Evolutionary conservation across 2,888 invertebrate species (phyloP).

Genomic region (Isotomurus palustris): DNA sequence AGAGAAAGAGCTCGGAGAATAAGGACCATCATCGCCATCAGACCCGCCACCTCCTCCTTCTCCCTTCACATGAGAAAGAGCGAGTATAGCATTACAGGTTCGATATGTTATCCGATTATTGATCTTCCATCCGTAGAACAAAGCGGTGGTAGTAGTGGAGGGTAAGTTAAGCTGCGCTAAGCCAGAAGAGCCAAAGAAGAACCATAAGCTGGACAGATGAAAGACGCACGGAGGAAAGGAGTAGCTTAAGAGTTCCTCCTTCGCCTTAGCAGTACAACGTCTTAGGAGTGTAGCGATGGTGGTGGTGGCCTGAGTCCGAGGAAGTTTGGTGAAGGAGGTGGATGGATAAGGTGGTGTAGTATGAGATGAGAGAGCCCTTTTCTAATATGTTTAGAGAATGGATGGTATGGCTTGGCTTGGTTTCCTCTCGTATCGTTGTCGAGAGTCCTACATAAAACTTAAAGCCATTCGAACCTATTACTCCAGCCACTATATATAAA

Average conservation of each 20-base stretch:
- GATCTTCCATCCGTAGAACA: slow-evolving; percentile 16
- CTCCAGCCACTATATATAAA: slow-evolving; percentile 14
- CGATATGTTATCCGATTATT: slow-evolving; percentile 19
- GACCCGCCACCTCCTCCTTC: no score
- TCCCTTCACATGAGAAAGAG: neutral
- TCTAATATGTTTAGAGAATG: no score
- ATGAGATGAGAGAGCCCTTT: no score
- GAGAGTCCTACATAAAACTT: slow-evolving; percentile 9
- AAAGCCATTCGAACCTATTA: slow-evolving; percentile 13
- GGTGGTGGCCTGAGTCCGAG: no score
- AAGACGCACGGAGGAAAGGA: slow-evolving; percentile 18
- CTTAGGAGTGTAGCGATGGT: neutral
- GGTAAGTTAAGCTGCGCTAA: slow-evolving; percentile 16
- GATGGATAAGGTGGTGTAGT: no score
- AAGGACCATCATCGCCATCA: no score
- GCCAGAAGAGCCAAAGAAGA: slow-evolving; percentile 16
- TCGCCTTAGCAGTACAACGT: neutral
- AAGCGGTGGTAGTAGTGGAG: neutral
- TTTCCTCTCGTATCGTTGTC: no score
- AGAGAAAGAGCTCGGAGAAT: no score
- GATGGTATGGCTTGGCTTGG: neutral
- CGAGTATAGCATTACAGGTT: slow-evolving; percentile 17
- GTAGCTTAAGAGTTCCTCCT: neutral
- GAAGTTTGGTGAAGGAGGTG: no score
- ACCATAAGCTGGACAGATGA: slow-evolving; percentile 27